These are phyloP conservation scores for Macrobrachium nipponense DNA, from an alignment of 1,140 invertebrate species.

Conservation along the genomic window DNA sequence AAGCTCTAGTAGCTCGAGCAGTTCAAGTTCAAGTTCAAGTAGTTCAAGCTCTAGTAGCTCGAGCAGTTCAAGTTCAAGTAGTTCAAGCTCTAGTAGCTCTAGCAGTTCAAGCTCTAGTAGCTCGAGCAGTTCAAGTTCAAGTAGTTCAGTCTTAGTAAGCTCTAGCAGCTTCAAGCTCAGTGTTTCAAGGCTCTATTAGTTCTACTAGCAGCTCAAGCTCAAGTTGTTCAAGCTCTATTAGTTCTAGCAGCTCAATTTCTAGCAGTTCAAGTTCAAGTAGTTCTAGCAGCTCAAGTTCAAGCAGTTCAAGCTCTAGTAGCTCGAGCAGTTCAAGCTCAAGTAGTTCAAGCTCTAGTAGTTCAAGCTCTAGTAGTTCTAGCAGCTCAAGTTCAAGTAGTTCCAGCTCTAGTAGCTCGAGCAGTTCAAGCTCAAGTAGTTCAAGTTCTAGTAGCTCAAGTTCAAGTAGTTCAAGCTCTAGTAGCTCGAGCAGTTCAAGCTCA, in stretches of 20 bases:
- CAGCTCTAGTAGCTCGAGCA: not conserved
- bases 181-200: not conserved
- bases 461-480: not conserved
- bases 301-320: not conserved
- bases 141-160: conserved; percentile 4
- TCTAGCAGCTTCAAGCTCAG: too few species aligned
- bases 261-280: not conserved
- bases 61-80: too few species aligned
- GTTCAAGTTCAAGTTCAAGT: not conserved
- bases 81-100: conserved; percentile 3
- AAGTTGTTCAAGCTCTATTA: not conserved
- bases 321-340: not conserved
- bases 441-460: not conserved
- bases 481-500: not conserved
- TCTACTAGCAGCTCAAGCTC: conserved; percentile 12
- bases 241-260: too few species aligned
- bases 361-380: not conserved
- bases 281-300: not conserved
- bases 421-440: conserved; percentile 2
- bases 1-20: not conserved
- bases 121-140: conserved; percentile 2
- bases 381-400: conserved; percentile 16
- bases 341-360: too few species aligned
- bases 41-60: conserved; percentile 28
- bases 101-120: too few species aligned